A percentile compares a stretch with the other conserved stretches of the same genome.
Conservation (phyloP, 2,113 vertebrate genomes). For the Nothocercus julius region DNA sequence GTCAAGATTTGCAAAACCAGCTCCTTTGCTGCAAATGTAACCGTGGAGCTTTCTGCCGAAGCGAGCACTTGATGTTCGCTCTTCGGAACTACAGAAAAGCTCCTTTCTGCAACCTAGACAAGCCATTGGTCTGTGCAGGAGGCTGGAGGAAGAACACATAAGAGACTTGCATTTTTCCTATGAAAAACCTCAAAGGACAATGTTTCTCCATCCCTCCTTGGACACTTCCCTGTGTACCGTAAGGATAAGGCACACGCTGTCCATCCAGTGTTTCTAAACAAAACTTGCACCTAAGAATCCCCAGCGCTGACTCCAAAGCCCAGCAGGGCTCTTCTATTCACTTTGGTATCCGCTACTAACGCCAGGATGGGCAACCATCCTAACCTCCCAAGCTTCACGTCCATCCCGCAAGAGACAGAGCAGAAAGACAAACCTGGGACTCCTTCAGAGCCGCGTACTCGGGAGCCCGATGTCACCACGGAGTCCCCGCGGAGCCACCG, state of each 20-base stretch:
- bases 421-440: background rate
- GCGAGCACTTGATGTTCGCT: background rate
- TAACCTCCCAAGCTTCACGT: fast-evolving
- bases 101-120: background rate
- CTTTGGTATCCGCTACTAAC: background rate
- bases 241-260: fast-evolving
- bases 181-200: background rate
- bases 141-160: background rate
- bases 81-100: background rate
- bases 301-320: background rate
- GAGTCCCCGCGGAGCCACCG: background rate
- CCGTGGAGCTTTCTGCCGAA: background rate
- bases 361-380: background rate
- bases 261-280: background rate
- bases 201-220: background rate
- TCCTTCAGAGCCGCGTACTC: fast-evolving
- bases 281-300: background rate
- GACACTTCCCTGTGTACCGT: fast-evolving
- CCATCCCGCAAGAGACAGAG: fast-evolving
- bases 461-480: background rate
- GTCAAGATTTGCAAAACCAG: background rate
- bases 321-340: fast-evolving
- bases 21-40: background rate
- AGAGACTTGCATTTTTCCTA: background rate
- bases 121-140: fast-evolving